Percentiles rank a stretch among this genome's conserved stretches.
Evolutionary conservation across 2,113 vertebrate genomes (phyloP).

Genomic region (Salvator merianae): DNA sequence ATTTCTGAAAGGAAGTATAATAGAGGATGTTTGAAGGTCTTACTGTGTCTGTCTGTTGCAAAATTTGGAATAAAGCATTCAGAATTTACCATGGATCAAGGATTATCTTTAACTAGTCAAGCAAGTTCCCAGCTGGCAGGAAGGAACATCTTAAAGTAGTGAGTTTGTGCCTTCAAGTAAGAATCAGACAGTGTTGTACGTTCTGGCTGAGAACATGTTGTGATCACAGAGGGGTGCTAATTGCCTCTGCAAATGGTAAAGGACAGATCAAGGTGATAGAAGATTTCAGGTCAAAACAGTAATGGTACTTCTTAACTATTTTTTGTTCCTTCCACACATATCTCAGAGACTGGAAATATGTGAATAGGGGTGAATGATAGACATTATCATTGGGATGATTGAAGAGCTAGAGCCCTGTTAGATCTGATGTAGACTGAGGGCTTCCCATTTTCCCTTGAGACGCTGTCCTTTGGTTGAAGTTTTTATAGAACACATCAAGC

Average conservation of each 20-base stretch:
- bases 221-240: background rate
- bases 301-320: background rate
- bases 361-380: background rate
- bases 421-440: background rate
- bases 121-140: background rate
- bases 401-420: background rate
- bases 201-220: background rate
- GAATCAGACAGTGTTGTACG: background rate
- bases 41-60: background rate
- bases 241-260: background rate
- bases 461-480: background rate
- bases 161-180: background rate
- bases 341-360: background rate
- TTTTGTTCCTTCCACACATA: background rate
- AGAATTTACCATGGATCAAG: background rate
- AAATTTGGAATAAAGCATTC: no score
- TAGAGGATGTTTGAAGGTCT: background rate
- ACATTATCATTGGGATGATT: background rate
- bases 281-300: background rate
- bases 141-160: background rate
- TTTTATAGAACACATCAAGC: background rate
- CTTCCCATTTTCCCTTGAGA: background rate
- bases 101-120: background rate
- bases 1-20: background rate
- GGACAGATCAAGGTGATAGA: background rate